Evolutionary conservation across 1,140 invertebrate genomes (phyloP).

Genomic region (Diachasma alloeum): DNA sequence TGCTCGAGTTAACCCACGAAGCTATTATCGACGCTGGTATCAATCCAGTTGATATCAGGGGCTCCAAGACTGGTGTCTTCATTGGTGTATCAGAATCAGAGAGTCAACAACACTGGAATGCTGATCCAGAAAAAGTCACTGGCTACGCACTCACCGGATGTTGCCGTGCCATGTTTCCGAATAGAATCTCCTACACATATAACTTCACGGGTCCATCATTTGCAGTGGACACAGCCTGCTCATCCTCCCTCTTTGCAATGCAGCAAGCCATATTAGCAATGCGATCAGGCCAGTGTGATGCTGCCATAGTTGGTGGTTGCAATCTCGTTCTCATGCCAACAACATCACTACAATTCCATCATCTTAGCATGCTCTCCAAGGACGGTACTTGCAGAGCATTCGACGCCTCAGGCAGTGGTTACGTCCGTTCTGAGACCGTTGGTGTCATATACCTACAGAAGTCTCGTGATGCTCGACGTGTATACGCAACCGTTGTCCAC

Average conservation of each 20-base stretch:
- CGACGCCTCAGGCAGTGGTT: constrained; percentile 89
- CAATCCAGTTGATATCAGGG: constrained; percentile 82
- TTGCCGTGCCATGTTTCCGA: constrained; percentile 94
- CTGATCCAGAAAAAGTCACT: constrained; percentile 78
- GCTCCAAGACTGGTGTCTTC: constrained; percentile 89
- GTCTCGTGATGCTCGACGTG: constrained; percentile 74
- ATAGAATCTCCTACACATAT: constrained; percentile 94
- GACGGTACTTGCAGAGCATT: constrained; percentile 94
- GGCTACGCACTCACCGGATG: constrained; percentile 95
- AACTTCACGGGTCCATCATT: constrained; percentile 93
- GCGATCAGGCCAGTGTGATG: constrained; percentile 85
- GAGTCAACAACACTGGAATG: constrained; percentile 82
- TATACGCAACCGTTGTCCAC: constrained; percentile 88
- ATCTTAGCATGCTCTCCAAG: constrained; percentile 87
- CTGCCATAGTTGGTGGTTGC: constrained; percentile 89
- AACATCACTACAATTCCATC: constrained; percentile 91
- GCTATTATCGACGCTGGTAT: constrained; percentile 92
- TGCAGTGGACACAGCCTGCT: constrained; percentile 94
- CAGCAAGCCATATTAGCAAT: constrained; percentile 88
- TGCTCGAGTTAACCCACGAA: constrained; percentile 94
- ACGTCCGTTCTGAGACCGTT: constrained; percentile 88
- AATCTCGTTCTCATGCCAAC: constrained; percentile 87
- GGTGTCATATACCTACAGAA: constrained; percentile 86
- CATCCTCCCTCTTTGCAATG: constrained; percentile 88
- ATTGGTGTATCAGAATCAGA: constrained; percentile 89